Percentiles rank a stretch among this genome's conserved stretches.
These are phyloP conservation scores for Andrena marginata DNA, from an alignment of 2,888 invertebrate species.

Conservation along the genomic window DNA sequence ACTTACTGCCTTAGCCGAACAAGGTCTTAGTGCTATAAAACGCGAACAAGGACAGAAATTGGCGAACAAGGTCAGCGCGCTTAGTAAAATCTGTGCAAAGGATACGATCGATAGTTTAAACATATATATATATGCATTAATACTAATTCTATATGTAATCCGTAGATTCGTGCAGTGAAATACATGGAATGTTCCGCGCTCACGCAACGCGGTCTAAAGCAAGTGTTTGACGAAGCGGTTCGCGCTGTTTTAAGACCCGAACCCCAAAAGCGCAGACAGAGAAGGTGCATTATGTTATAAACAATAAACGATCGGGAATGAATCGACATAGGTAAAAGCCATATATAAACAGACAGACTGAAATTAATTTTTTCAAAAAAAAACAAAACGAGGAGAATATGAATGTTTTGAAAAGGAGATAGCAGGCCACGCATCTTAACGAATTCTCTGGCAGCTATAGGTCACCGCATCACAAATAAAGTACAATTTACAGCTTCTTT, in stretches of 20 bases:
- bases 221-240: conserved; percentile 99
- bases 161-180: conserved; percentile 96
- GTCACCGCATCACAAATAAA: conserved; percentile 71
- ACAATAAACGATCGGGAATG: conserved; percentile 69
- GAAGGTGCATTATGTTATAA: conserved; percentile 94
- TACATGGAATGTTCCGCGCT: conserved; percentile 99
- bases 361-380: conserved; percentile 61
- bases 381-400: conserved; percentile 52
- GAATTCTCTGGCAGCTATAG: conserved; percentile 75
- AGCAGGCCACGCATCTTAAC: conserved; percentile 63
- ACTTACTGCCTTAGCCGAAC: conserved; percentile 94
- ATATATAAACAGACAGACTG: conserved; percentile 66
- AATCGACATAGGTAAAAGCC: conserved; percentile 68
- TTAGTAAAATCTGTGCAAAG: neutral
- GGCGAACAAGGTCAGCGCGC: conserved; percentile 91
- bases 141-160: conserved; percentile 24
- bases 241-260: conserved; percentile 98
- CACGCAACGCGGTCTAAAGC: conserved; percentile 98
- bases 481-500: conserved; percentile 73
- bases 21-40: conserved; percentile 97
- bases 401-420: conserved; percentile 60
- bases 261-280: conserved; percentile 97
- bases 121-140: neutral
- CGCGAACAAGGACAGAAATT: conserved; percentile 99
- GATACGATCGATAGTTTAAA: neutral